Evolutionary conservation across 2,797 vertebrate species (phyloP).

Genomic region (Prunella strophiata): DNA sequence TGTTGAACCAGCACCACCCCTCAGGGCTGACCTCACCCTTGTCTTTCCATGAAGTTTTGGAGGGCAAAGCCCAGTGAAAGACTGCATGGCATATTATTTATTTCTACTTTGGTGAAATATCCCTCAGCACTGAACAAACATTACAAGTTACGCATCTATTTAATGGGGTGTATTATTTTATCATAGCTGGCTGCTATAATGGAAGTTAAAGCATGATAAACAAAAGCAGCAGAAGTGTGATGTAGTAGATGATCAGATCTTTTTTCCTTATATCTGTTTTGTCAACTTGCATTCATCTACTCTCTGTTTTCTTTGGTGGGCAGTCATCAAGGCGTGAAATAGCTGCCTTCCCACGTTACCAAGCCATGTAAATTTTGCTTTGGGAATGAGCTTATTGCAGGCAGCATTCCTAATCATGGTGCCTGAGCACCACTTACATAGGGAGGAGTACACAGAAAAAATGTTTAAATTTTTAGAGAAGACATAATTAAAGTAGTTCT

Average conservation of each 20-base stretch:
- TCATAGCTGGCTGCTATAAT: slow-evolving; percentile 62
- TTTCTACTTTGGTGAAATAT: slow-evolving; percentile 25
- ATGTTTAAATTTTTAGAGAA: slow-evolving; percentile 13
- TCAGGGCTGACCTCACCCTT: neutral
- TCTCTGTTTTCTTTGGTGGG: slow-evolving; percentile 69
- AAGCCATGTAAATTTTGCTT: slow-evolving; percentile 35
- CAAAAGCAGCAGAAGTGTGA: slow-evolving; percentile 50
- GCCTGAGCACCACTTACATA: neutral
- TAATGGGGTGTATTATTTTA: slow-evolving; percentile 74
- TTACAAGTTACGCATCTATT: slow-evolving; percentile 64
- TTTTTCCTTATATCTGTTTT: slow-evolving; percentile 34
- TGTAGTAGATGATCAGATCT: slow-evolving; percentile 29
- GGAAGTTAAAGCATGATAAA: slow-evolving; percentile 63
- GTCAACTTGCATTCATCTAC: slow-evolving; percentile 54
- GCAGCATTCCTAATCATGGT: neutral
- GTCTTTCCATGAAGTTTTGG: neutral
- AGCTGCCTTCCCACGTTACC: slow-evolving; percentile 48
- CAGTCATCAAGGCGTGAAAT: slow-evolving; percentile 61
- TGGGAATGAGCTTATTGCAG: slow-evolving; percentile 20
- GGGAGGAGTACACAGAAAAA: neutral
- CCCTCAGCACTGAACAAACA: slow-evolving; percentile 52
- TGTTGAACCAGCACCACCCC: neutral
- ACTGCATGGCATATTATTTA: neutral
- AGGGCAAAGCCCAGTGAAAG: slow-evolving; percentile 6
- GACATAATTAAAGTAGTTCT: slow-evolving; percentile 24